Conservation (phyloP, 1,140 invertebrate species). For the Oscheius sp. region DNA sequence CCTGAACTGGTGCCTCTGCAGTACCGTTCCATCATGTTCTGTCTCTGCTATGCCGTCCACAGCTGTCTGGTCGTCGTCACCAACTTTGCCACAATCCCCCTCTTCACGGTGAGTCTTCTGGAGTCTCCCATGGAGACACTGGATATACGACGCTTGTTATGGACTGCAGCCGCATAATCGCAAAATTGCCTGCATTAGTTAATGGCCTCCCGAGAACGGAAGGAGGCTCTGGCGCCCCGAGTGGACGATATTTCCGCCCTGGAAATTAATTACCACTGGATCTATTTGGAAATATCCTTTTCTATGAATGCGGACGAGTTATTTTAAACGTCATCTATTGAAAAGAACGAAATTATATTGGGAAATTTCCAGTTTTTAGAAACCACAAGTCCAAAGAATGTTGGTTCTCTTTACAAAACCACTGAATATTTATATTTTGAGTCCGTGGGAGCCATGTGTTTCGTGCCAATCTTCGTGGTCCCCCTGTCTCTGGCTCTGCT, state of each 20-base stretch:
- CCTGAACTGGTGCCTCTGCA: slow-evolving; percentile 50
- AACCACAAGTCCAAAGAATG: background rate
- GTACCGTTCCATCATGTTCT: slow-evolving; percentile 56
- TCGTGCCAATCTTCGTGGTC: slow-evolving; percentile 50
- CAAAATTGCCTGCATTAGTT: background rate
- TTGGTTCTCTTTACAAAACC: slow-evolving; percentile 15
- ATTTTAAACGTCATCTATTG: no score
- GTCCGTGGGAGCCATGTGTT: slow-evolving; percentile 48
- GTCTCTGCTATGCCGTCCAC: slow-evolving; percentile 51
- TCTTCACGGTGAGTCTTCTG: slow-evolving; percentile 40
- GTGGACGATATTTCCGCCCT: no score
- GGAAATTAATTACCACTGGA: no score
- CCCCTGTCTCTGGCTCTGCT: slow-evolving; percentile 43
- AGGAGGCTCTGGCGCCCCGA: no score
- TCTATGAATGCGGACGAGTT: no score
- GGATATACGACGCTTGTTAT: slow-evolving; percentile 3
- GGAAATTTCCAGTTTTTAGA: no score
- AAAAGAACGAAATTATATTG: no score
- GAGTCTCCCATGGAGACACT: background rate
- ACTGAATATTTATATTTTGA: no score
- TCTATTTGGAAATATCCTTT: no score
- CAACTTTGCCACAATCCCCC: slow-evolving; percentile 51
- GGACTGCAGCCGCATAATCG: no score
- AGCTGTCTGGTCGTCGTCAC: slow-evolving; percentile 54
- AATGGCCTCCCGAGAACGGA: background rate